Conservation (phyloP, 1,140 invertebrate genomes). For the Penaeus vannamei region DNA sequence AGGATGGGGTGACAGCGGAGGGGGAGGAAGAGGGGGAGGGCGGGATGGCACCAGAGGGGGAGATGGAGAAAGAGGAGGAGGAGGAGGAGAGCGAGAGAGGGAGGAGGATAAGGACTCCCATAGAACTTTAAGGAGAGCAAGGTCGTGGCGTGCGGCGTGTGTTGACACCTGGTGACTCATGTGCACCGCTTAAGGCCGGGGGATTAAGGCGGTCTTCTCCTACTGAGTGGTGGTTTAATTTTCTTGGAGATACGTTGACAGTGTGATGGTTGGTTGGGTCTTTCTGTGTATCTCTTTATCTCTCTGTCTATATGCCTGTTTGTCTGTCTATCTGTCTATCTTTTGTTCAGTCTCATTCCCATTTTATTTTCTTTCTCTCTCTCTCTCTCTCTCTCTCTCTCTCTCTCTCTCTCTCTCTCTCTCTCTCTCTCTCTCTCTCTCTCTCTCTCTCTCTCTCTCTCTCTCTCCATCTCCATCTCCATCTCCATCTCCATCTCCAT, state of each 20-base stretch:
- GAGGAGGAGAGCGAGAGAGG: neutral
- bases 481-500: too few species aligned
- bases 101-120: neutral
- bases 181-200: too few species aligned
- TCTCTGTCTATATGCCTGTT: too few species aligned
- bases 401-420: constrained; percentile 28
- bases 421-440: neutral
- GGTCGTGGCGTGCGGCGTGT: too few species aligned
- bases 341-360: too few species aligned
- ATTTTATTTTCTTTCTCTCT: neutral
- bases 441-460: neutral
- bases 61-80: neutral
- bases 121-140: neutral
- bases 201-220: too few species aligned
- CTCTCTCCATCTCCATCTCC: neutral
- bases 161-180: too few species aligned
- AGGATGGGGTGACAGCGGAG: neutral
- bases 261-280: too few species aligned
- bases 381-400: constrained; percentile 28
- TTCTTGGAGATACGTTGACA: too few species aligned
- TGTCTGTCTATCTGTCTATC: too few species aligned
- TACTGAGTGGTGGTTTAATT: too few species aligned
- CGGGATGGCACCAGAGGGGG: neutral
- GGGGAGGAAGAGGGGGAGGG: neutral
- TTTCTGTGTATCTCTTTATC: too few species aligned